Percentiles rank a stretch among this genome's conserved stretches.
Conservation (phyloP, 2,888 invertebrate species). For the Diplolepis rosae region DNA sequence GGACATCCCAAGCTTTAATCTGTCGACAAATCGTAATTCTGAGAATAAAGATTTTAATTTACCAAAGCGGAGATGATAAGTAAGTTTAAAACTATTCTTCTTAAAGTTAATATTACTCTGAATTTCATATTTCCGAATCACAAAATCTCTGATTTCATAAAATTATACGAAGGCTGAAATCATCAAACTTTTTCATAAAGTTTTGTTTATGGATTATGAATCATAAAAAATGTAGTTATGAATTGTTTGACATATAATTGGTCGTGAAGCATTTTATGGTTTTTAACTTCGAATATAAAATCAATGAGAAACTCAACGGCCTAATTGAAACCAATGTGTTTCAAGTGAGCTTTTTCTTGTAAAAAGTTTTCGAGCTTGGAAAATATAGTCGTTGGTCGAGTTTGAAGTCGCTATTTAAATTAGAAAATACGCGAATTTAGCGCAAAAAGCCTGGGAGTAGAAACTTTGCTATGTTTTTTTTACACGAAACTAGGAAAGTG, state of each 20-base stretch:
- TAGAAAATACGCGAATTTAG: conserved; percentile 43
- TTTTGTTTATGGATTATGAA: background rate
- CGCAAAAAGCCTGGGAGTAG: conserved; percentile 36
- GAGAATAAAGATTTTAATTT: conserved; percentile 13
- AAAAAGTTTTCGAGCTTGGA: background rate
- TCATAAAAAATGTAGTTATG: background rate
- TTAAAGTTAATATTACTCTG: background rate
- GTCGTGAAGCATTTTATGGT: background rate
- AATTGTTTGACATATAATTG: background rate
- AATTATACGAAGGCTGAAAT: background rate
- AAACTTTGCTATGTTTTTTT: conserved; percentile 40
- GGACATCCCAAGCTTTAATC: background rate
- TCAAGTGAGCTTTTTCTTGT: background rate
- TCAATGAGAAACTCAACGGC: background rate
- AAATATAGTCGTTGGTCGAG: background rate
- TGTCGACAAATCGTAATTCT: background rate
- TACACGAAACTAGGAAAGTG: conserved; percentile 46
- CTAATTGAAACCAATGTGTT: background rate
- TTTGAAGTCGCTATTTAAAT: conserved; percentile 36
- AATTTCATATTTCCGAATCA: conserved; percentile 12
- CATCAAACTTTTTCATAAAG: background rate
- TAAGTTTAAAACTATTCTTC: conserved; percentile 1
- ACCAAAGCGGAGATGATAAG: conserved; percentile 11
- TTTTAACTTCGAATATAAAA: background rate
- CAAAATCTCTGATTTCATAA: background rate